These are phyloP conservation scores for Ascaphus truei DNA, from an alignment of 2,113 vertebrate species.

Conservation along the genomic window DNA sequence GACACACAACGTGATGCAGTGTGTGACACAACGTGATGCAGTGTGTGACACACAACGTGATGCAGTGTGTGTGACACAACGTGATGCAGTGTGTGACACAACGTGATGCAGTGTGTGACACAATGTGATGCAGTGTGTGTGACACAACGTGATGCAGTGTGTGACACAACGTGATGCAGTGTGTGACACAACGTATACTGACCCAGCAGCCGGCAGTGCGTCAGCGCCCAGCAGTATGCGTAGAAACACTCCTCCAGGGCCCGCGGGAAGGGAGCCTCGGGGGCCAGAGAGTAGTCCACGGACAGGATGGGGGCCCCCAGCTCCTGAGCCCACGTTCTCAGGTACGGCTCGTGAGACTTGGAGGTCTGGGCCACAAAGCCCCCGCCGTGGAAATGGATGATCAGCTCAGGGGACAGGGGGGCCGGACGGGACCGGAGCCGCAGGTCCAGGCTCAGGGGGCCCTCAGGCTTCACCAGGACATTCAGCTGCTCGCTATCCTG, in stretches of 20 bases:
- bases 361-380: slow-evolving; percentile 91
- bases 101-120: too few species aligned
- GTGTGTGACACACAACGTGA: too few species aligned
- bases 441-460: slow-evolving; percentile 66
- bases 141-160: neutral
- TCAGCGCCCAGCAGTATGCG: slow-evolving; percentile 87
- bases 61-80: neutral
- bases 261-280: slow-evolving; percentile 83
- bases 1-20: neutral
- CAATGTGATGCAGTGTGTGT: neutral
- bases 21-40: too few species aligned
- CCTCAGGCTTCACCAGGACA: slow-evolving; percentile 67
- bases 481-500: slow-evolving; percentile 77
- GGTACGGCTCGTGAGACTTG: slow-evolving; percentile 86
- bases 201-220: slow-evolving; percentile 77
- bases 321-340: slow-evolving; percentile 84
- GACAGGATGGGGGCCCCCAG: slow-evolving; percentile 81
- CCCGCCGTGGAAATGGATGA: slow-evolving; percentile 83
- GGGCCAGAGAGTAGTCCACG: slow-evolving; percentile 85
- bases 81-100: slow-evolving; percentile 13
- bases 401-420: slow-evolving; percentile 65
- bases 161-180: too few species aligned
- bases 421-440: slow-evolving; percentile 61
- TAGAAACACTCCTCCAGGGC: slow-evolving; percentile 90
- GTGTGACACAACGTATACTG: slow-evolving; percentile 4